phyloP scores from a whole-genome alignment of 2,888 invertebrate species.

The Hylaea fasciaria region DNA sequence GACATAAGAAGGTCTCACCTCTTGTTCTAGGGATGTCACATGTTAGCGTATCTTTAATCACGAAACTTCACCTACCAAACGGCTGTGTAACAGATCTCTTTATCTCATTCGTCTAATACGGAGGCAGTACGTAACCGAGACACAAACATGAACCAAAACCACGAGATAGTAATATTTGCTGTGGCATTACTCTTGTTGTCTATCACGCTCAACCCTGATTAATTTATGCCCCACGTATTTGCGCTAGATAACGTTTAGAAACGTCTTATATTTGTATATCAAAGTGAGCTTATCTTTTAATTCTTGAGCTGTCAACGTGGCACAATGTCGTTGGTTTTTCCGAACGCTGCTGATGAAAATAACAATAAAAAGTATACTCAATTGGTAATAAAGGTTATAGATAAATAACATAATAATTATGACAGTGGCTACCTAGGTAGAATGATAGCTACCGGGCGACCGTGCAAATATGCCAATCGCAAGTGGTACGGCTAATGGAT shows the following conservation, averaged over 20 bases:
- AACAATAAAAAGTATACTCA: constrained; percentile 5
- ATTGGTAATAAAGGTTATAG: no score
- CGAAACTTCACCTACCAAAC: constrained; percentile 6
- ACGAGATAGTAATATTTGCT: constrained; percentile 76
- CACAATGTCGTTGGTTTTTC: constrained; percentile 60
- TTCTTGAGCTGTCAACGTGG: constrained; percentile 77
- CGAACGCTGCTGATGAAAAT: constrained; percentile 32
- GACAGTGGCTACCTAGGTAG: no score
- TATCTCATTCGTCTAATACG: constrained; percentile 52
- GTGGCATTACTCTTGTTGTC: constrained; percentile 76
- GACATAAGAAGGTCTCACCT: no score
- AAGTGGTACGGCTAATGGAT: no score
- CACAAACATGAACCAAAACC: constrained; percentile 65
- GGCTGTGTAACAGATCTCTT: constrained; percentile 33
- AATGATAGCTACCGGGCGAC: no score
- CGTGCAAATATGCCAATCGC: no score
- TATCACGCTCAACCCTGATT: constrained; percentile 75
- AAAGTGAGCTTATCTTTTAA: constrained; percentile 80
- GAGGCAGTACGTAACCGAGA: constrained; percentile 66
- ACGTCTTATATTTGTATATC: constrained; percentile 77
- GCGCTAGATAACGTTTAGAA: constrained; percentile 74
- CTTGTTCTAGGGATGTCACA: no score
- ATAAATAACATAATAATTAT: no score
- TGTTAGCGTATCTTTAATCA: constrained; percentile 1
- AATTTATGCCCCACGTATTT: constrained; percentile 80